phyloP scores from a whole-genome alignment of 2,888 invertebrate genomes.

The Pyrrhia umbra region DNA sequence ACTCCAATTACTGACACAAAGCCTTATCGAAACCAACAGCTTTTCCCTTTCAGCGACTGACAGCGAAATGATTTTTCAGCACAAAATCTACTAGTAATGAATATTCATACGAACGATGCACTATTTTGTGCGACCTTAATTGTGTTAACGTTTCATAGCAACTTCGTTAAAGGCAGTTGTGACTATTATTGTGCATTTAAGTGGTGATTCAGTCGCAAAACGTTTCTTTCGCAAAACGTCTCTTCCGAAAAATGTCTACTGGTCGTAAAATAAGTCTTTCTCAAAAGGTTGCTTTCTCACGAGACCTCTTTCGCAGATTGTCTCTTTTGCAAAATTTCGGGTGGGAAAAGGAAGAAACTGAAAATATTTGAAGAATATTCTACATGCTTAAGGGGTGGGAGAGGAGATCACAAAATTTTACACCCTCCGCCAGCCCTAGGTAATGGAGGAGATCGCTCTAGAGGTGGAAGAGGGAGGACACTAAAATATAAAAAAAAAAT shows the following conservation, averaged over 20 bases:
- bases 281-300: not conserved
- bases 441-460: too few species aligned
- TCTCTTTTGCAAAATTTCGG: too few species aligned
- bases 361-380: too few species aligned
- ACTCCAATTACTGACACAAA: constrained; percentile 7
- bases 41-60: constrained; percentile 43
- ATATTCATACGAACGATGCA: constrained; percentile 74
- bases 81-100: constrained; percentile 70
- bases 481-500: too few species aligned
- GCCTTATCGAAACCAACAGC: constrained; percentile 14
- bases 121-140: constrained; percentile 69
- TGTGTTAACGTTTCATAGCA: constrained; percentile 70
- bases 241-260: too few species aligned
- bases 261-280: too few species aligned
- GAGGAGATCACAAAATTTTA: too few species aligned
- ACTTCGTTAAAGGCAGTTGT: constrained; percentile 65
- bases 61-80: constrained; percentile 63
- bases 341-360: too few species aligned
- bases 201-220: not conserved
- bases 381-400: too few species aligned
- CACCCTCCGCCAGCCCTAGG: too few species aligned
- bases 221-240: constrained; percentile 15
- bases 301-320: not conserved
- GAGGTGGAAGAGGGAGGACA: too few species aligned
- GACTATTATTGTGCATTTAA: constrained; percentile 19